Conservation (phyloP, 2,888 invertebrate genomes). For the Xanthorhoe designata region DNA sequence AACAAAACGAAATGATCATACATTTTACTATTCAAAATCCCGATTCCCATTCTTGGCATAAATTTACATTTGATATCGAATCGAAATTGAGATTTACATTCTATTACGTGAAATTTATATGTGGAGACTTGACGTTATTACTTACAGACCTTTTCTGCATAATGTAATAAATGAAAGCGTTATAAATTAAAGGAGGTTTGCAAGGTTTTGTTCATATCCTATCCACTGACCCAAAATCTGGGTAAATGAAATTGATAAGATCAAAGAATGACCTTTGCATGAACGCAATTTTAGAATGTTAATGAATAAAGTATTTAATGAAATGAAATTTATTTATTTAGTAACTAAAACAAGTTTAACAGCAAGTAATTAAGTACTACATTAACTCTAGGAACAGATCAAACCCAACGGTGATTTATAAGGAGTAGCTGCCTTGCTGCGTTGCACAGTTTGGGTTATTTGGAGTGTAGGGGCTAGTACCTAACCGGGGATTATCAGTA, state of each 20-base stretch:
- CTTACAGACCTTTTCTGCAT: slow-evolving; percentile 34
- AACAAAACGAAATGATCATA: slow-evolving; percentile 9
- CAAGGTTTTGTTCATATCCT: slow-evolving; percentile 4
- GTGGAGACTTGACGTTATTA: slow-evolving; percentile 35
- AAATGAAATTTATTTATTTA: too few species aligned
- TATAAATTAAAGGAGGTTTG: slow-evolving; percentile 23
- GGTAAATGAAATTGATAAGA: not conserved
- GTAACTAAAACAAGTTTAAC: too few species aligned
- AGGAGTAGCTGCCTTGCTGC: too few species aligned
- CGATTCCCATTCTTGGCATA: slow-evolving; percentile 28
- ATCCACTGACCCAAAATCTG: not conserved
- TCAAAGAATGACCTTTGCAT: not conserved
- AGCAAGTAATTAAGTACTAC: too few species aligned
- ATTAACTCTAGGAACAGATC: too few species aligned
- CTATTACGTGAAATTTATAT: slow-evolving; percentile 41
- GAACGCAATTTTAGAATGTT: too few species aligned
- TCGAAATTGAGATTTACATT: slow-evolving; percentile 42
- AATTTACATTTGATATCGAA: slow-evolving; percentile 36
- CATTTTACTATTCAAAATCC: slow-evolving; percentile 10
- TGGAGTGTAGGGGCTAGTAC: too few species aligned
- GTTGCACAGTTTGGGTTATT: too few species aligned
- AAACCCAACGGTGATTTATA: too few species aligned
- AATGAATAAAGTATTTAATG: too few species aligned
- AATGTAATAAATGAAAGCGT: slow-evolving; percentile 28
- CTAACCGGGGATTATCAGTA: too few species aligned